A percentile compares a stretch with the other conserved stretches of the same genome.
Conservation (phyloP, 1,140 invertebrate species). For the Pseudomyrmex pallidus region DNA sequence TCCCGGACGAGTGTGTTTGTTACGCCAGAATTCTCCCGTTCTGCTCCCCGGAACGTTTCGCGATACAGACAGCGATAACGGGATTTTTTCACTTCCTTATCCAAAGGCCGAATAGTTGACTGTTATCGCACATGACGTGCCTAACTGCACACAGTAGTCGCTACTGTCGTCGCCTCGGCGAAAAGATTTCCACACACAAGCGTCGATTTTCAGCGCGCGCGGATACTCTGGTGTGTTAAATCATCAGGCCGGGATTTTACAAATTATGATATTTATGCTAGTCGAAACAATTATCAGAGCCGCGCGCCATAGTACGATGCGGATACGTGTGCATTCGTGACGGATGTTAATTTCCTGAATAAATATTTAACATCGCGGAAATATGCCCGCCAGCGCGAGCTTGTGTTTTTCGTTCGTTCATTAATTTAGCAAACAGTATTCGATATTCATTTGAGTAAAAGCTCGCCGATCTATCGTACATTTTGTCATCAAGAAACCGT, state of each 20-base stretch:
- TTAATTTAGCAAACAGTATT: conserved; percentile 58
- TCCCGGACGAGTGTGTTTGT: background rate
- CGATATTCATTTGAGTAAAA: conserved; percentile 60
- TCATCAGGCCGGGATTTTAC: conserved; percentile 40
- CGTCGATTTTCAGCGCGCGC: conserved; percentile 1
- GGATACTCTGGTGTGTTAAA: conserved; percentile 31
- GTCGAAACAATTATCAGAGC: conserved; percentile 60
- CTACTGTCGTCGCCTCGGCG: background rate
- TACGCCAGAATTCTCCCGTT: conserved; percentile 15
- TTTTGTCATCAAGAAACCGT: conserved; percentile 45
- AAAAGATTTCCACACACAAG: conserved; percentile 15
- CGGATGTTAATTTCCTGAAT: conserved; percentile 65
- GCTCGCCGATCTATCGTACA: conserved; percentile 37
- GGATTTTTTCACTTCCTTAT: conserved; percentile 76
- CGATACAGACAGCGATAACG: conserved; percentile 75
- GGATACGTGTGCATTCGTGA: conserved; percentile 30
- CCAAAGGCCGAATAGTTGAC: conserved; percentile 76
- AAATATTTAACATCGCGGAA: conserved; percentile 63
- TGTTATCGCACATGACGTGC: conserved; percentile 77
- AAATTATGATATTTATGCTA: conserved; percentile 61
- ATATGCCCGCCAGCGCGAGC: conserved; percentile 57
- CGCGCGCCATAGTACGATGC: conserved; percentile 30
- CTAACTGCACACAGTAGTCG: conserved; percentile 1
- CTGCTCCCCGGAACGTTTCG: conserved; percentile 16
- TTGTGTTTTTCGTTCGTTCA: conserved; percentile 59